Evolutionary conservation across 2,797 vertebrate species (phyloP), one percentile per base, ranked within the genome.

Genomic region (Coregonus sp.): DNA sequence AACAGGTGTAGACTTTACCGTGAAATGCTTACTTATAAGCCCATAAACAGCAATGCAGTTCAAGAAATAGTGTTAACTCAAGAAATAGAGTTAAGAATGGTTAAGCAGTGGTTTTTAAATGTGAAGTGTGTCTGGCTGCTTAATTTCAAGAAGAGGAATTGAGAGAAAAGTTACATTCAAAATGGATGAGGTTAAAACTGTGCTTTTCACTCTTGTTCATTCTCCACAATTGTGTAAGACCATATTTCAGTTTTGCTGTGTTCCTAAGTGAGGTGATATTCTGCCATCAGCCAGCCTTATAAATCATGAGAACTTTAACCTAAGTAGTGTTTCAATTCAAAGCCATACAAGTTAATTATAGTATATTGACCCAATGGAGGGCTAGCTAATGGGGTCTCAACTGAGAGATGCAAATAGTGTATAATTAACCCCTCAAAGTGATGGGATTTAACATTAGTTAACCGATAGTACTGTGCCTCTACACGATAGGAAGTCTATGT

Each of bases 161-260:
- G 59, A 63, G 20, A 47, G 69, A 47, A 54, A 54, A 72, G 51
- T 31, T 31, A 72, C 52, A 72, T 54, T n/a, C 12, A 51, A 71
- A 51, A 50, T 51, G 40, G 40, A 71, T 71, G 69, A 70, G 69
- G 37, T 20, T 70, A 52, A n/a, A 51, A 25, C 20, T 20, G 4
- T 50, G 16, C 70, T 12, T 25, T 31, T 5, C 25, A 15, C 50
- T 31, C 14, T 56, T 25, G 14, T 6, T 54, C 29, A 33, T 54
- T 72, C 51, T 72, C 51, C 6, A 16, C 29, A 15, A 20, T 47
- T 15, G 70, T 51, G 40, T 20, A 6, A 6, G 3, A 40, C 3
- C 25, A 65, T 25, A 65, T 66, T 66, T 31, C 20, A 25, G 20
- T 25, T 63, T 25, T 25, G 9, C 20, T 25, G 7, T 63, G 59